These are phyloP conservation scores for Camponotus fellah DNA, from an alignment of 2,888 invertebrate species.

Conservation along the genomic window DNA sequence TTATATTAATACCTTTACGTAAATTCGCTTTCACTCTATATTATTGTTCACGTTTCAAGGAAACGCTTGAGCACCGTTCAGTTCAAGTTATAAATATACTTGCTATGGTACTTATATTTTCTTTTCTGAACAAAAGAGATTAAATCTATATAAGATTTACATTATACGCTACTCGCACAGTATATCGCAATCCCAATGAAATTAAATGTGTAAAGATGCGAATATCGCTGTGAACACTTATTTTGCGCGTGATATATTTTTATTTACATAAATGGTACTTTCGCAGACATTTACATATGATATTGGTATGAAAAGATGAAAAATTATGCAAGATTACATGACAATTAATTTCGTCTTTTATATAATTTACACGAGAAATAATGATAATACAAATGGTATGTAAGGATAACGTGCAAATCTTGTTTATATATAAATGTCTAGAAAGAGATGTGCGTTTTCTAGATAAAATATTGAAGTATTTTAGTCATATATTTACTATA, in stretches of 20 bases:
- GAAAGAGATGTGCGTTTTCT: conserved; percentile 16
- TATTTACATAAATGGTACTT: conserved; percentile 38
- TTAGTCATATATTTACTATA: not conserved
- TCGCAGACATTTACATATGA: conserved; percentile 35
- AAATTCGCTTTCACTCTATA: not conserved
- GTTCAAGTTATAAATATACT: conserved; percentile 17
- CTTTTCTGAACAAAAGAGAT: conserved; percentile 24
- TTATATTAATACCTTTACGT: not conserved
- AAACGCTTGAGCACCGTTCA: conserved; percentile 50
- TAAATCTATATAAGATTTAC: conserved; percentile 37
- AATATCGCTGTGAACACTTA: conserved; percentile 41
- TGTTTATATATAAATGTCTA: not conserved
- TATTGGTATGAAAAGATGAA: conserved; percentile 30
- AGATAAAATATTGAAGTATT: not conserved
- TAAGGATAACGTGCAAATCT: conserved; percentile 35
- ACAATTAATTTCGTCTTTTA: not conserved
- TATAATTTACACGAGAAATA: conserved; percentile 14
- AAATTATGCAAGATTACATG: conserved; percentile 12
- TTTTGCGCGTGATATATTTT: conserved; percentile 31
- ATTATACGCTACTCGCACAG: conserved; percentile 56
- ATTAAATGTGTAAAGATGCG: conserved; percentile 48
- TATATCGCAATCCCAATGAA: conserved; percentile 56
- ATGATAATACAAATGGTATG: not conserved
- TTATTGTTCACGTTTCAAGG: not conserved
- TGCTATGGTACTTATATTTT: conserved; percentile 2